Base-by-base conservation (phyloP, 2,888 invertebrate species). In the Drosophila paranaensis region DNA sequence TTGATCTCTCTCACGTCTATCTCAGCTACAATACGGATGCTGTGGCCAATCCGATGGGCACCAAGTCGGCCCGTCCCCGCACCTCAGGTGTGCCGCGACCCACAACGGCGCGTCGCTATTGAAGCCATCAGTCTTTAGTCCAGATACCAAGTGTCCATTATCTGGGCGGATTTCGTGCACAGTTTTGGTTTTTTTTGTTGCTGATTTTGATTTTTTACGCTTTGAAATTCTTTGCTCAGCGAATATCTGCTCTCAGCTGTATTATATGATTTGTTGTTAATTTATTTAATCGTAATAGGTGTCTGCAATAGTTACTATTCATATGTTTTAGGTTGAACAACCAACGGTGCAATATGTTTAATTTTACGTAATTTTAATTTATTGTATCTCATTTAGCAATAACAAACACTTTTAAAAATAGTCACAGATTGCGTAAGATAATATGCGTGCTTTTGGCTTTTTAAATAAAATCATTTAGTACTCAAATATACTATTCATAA, bases 1-100 rank as follows among this genome's bases (percentile, higher is more conserved):
- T 95, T 4, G 95, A 96, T 88, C 92, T 96, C 48, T 95, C 95
- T 0, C 94, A 95, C 80, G 94, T 95, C 10, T 96, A 95, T 93
- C 93, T 95, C 40, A 94, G 95, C 35, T 96, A 96, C 82, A 95
- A 94, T 61, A 93, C 91, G 3, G 93, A 94, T 53, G 93, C 94
- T n/a, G 94, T 94, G 1, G 93, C 93, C 88, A 95, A 93, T 93
- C 94, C 92, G 85, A 94, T 79, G 90, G 94, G 78, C 88, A 92
- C 91, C 90, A 95, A 93, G 92, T 95, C 92, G 2, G 93, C 91
- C 43, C 93, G 89, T 91, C 93, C 93, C 39, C 92, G 94, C 69
- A 93, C 93, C 20, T 94, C 94, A 0, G 94, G 94, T 9, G 91
- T 91, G 2, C 94, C 94, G 8, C 90, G 94, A 69, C 94, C 94